Evolutionary conservation across 2,113 vertebrate species (phyloP).

Genomic region (Triplophysa rosa): DNA sequence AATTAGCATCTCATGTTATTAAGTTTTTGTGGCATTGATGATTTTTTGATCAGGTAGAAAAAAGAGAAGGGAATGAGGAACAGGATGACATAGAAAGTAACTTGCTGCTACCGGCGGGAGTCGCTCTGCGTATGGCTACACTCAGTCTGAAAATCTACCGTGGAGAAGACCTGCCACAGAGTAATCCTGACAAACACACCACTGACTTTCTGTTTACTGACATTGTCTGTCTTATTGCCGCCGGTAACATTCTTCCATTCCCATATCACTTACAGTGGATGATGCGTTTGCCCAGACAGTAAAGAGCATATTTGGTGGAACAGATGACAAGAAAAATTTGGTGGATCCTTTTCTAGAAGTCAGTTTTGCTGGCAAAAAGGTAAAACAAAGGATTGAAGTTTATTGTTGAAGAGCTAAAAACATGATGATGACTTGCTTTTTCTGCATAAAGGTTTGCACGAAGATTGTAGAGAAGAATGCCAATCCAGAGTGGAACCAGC

Average conservation of each 20-base stretch:
- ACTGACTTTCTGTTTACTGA: background rate
- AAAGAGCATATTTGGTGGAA: slow-evolving; percentile 89
- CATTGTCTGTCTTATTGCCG: background rate
- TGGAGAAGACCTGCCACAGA: slow-evolving; percentile 96
- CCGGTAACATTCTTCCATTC: background rate
- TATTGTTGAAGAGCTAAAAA: background rate
- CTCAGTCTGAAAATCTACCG: slow-evolving; percentile 92
- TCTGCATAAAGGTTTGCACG: slow-evolving; percentile 80
- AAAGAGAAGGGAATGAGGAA: slow-evolving; percentile 77
- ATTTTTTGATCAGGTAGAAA: slow-evolving; percentile 76
- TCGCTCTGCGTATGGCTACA: slow-evolving; percentile 84
- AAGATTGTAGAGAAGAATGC: slow-evolving; percentile 93
- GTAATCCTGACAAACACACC: slow-evolving; percentile 65
- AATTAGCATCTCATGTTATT: background rate
- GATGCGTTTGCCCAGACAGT: slow-evolving; percentile 89
- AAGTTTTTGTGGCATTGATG: background rate
- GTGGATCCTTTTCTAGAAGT: slow-evolving; percentile 97
- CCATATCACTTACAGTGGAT: slow-evolving; percentile 82
- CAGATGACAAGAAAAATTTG: slow-evolving; percentile 90
- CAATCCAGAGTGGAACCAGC: slow-evolving; percentile 97
- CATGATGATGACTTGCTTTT: background rate
- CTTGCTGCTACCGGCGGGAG: slow-evolving; percentile 86
- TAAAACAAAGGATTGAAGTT: slow-evolving; percentile 53
- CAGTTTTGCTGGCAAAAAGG: slow-evolving; percentile 96
- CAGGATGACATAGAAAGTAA: slow-evolving; percentile 93